Conservation (phyloP, 2,797 vertebrate genomes). For the Catharus ustulatus region DNA sequence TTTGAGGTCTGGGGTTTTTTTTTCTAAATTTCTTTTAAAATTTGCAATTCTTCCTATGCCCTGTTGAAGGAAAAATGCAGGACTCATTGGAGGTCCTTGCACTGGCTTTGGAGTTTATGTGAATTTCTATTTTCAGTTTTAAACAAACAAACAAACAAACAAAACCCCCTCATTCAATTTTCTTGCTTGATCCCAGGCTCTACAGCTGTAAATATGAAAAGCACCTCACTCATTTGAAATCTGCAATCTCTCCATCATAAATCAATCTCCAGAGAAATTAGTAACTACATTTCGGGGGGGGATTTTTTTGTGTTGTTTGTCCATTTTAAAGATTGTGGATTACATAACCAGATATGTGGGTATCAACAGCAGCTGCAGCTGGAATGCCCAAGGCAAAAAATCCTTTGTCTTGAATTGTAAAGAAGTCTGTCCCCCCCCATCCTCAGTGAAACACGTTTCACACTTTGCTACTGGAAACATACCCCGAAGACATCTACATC, state of each 20-base stretch:
- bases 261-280: conserved; percentile 11
- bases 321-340: background rate
- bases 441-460: conserved; percentile 28
- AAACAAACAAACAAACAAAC: background rate
- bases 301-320: background rate
- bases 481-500: conserved; percentile 53
- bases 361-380: conserved; percentile 50
- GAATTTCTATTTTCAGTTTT: background rate
- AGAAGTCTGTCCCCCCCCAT: background rate
- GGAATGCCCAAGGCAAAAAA: conserved; percentile 65
- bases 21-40: background rate
- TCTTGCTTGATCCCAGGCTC: background rate
- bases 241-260: background rate
- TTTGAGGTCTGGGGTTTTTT: background rate
- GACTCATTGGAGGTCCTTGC: background rate
- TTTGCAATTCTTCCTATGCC: background rate
- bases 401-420: conserved; percentile 52
- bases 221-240: background rate
- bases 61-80: background rate
- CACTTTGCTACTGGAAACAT: conserved; percentile 59
- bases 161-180: background rate
- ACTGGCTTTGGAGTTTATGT: background rate
- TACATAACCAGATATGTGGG: background rate
- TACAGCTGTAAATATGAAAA: background rate
- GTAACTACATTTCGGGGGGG: background rate